Evolutionary conservation across 2,113 vertebrate genomes (phyloP).

Genomic region (Muntiacus muntjak): DNA sequence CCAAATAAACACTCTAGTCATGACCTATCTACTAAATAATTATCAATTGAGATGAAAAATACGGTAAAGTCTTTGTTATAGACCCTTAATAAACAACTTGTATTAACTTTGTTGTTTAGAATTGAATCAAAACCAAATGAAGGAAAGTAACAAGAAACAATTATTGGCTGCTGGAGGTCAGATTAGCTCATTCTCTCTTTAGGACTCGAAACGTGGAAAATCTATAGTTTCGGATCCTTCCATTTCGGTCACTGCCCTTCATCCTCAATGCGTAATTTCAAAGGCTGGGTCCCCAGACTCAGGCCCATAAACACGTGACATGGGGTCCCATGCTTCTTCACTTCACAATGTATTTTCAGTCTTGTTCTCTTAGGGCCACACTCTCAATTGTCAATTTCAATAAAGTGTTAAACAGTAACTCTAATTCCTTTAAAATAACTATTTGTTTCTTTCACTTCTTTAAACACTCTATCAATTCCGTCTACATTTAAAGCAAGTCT

Average conservation of each 20-base stretch:
- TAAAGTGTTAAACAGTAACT: background rate
- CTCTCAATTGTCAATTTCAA: background rate
- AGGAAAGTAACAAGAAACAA: background rate
- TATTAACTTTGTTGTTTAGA: background rate
- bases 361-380: background rate
- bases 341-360: background rate
- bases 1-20: background rate
- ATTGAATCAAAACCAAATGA: conserved; percentile 22
- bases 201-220: background rate
- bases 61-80: background rate
- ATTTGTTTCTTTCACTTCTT: background rate
- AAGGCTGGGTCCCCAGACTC: background rate
- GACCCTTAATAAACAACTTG: background rate
- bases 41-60: background rate
- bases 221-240: background rate
- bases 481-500: background rate
- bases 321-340: background rate
- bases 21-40: background rate
- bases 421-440: background rate
- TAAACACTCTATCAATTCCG: background rate
- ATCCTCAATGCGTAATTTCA: background rate
- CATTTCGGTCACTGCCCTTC: too few relatives aligned
- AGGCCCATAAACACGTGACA: background rate
- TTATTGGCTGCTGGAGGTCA: background rate
- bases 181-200: background rate